Conservation (phyloP, 2,888 invertebrate species). For the Malachius bipustulatus region DNA sequence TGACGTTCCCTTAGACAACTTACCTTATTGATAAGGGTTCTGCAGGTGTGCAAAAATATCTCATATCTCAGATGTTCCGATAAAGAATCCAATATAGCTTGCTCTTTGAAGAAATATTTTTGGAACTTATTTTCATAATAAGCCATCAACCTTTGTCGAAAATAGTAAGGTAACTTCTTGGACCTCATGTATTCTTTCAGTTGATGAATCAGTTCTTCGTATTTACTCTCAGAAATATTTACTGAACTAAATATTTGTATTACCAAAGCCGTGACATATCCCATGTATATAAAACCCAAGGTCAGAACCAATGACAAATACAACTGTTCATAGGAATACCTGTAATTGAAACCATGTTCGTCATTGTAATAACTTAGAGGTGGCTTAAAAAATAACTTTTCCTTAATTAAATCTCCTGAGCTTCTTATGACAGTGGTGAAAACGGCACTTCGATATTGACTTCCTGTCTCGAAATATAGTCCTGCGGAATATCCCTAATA, state of each 20-base stretch:
- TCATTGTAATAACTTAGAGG: no score
- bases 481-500: no score
- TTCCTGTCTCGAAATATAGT: no score
- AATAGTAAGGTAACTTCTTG: background rate
- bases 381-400: no score
- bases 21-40: no score
- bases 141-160: background rate
- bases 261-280: background rate
- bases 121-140: background rate
- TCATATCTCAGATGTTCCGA: conserved; percentile 1
- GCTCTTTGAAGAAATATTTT: background rate
- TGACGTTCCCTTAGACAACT: no score
- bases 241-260: background rate
- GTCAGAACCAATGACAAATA: no score
- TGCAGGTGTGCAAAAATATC: background rate
- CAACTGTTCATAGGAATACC: background rate
- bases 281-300: background rate
- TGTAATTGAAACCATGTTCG: no score
- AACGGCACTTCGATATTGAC: no score
- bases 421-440: no score
- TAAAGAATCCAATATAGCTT: background rate
- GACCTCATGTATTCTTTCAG: background rate
- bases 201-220: background rate
- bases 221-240: background rate
- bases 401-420: no score